phyloP scores from a whole-genome alignment of 2,888 invertebrate species.

The Mongoloraphidia duomilia region DNA sequence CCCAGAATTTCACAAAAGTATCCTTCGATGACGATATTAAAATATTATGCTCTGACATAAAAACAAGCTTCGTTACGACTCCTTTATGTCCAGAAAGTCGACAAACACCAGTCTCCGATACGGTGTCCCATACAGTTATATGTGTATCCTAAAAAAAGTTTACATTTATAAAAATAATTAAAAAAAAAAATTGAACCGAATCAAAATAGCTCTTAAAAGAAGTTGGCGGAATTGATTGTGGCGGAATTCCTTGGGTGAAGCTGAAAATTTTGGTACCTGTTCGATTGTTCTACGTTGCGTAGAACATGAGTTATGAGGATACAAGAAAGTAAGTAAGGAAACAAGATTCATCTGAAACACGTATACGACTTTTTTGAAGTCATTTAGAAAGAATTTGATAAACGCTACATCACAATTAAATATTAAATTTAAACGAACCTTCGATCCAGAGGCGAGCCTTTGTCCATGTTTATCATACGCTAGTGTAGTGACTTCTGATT shows the following conservation, averaged over 20 bases:
- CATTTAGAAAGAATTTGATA: too few relatives aligned
- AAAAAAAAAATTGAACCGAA: too few relatives aligned
- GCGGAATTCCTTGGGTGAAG: too few relatives aligned
- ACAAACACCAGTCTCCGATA: slow-evolving; percentile 80
- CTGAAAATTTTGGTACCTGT: too few relatives aligned
- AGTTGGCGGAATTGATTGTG: too few relatives aligned
- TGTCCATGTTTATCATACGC: slow-evolving; percentile 74
- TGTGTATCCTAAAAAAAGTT: slow-evolving; percentile 63
- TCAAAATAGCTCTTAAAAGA: too few relatives aligned
- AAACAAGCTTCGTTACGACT: slow-evolving; percentile 65
- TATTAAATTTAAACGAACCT: slow-evolving; percentile 33
- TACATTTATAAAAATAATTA: too few relatives aligned
- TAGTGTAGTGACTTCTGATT: slow-evolving; percentile 65
- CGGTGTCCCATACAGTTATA: slow-evolving; percentile 87
- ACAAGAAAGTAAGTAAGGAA: too few relatives aligned
- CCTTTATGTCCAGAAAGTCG: slow-evolving; percentile 87
- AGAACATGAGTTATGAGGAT: too few relatives aligned
- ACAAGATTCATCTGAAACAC: too few relatives aligned
- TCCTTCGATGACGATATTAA: slow-evolving; percentile 82
- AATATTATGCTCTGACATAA: slow-evolving; percentile 52
- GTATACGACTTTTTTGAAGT: too few relatives aligned
- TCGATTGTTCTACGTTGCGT: too few relatives aligned
- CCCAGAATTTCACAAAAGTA: slow-evolving; percentile 94
- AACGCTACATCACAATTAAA: not conserved
- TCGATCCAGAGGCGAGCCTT: slow-evolving; percentile 76